phyloP scores from a whole-genome alignment of 2,797 vertebrate species.

The Leptodactylus fallax region DNA sequence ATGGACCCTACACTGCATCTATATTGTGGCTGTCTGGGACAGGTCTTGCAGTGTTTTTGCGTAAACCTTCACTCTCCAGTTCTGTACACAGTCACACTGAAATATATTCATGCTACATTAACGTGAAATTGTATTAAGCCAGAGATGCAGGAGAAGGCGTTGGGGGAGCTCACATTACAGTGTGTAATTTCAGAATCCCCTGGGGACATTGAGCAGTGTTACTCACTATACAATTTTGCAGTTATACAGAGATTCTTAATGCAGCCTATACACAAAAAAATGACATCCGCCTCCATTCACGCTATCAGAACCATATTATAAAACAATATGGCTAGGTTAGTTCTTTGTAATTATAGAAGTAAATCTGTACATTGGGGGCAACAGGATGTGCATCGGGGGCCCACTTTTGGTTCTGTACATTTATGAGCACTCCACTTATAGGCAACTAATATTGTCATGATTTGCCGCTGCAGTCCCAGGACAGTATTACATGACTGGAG shows the following conservation, averaged over 20 bases:
- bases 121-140: conserved; percentile 58
- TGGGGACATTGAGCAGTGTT: conserved; percentile 46
- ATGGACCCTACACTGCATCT: neutral
- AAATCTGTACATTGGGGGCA: neutral
- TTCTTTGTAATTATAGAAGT: conserved; percentile 7
- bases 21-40: neutral
- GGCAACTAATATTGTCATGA: neutral
- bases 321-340: neutral
- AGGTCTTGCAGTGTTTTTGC: neutral
- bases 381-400: neutral
- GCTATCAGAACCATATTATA: neutral
- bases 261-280: neutral
- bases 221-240: conserved; percentile 31
- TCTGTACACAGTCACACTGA: neutral
- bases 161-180: conserved; percentile 59
- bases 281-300: neutral
- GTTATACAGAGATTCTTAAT: conserved; percentile 22
- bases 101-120: conserved; percentile 52
- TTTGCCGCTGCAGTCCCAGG: neutral
- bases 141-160: conserved; percentile 46
- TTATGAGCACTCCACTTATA: neutral
- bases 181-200: conserved; percentile 58
- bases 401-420: neutral
- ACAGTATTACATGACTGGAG: neutral
- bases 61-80: neutral